Percentiles rank a stretch among this genome's conserved stretches.
Evolutionary conservation across 2,113 vertebrate species (phyloP).

Genomic region (Tetrao urogallus): DNA sequence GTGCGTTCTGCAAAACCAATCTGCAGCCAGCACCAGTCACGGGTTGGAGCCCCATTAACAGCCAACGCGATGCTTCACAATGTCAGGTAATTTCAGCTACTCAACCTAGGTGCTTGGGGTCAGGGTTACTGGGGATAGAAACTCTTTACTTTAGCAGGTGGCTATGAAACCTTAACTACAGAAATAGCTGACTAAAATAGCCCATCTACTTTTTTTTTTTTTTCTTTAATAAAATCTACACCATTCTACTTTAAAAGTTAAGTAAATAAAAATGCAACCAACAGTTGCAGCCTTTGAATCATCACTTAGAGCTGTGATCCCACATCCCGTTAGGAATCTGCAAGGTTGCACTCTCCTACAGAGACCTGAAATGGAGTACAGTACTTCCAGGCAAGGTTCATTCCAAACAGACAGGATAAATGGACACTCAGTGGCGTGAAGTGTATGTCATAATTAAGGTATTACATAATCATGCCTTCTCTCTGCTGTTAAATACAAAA

Average conservation of each 20-base stretch:
- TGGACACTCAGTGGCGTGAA: slow-evolving; percentile 80
- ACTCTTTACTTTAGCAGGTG: slow-evolving; percentile 57
- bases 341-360: slow-evolving; percentile 69
- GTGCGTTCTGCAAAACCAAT: slow-evolving; percentile 27
- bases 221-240: slow-evolving; percentile 70
- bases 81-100: neutral
- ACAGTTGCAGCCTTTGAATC: slow-evolving; percentile 71
- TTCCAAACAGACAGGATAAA: slow-evolving; percentile 78
- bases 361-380: slow-evolving; percentile 65
- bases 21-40: neutral
- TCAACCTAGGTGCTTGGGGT: slow-evolving; percentile 14
- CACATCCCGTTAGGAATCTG: slow-evolving; percentile 70
- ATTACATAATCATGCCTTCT: slow-evolving; percentile 84
- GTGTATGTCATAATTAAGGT: slow-evolving; percentile 79
- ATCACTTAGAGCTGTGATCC: slow-evolving; percentile 73
- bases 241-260: slow-evolving; percentile 75
- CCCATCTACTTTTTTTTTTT: slow-evolving; percentile 65
- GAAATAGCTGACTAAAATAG: slow-evolving; percentile 74
- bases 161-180: slow-evolving; percentile 71
- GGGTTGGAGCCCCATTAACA: neutral
- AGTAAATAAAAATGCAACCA: slow-evolving; percentile 71
- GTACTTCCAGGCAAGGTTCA: slow-evolving; percentile 84
- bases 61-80: slow-evolving; percentile 41
- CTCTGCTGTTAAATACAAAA: slow-evolving; percentile 88
- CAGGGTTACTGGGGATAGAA: neutral